Conservation (phyloP, 2,797 vertebrate genomes). For the Petrocephalus sullivani region DNA sequence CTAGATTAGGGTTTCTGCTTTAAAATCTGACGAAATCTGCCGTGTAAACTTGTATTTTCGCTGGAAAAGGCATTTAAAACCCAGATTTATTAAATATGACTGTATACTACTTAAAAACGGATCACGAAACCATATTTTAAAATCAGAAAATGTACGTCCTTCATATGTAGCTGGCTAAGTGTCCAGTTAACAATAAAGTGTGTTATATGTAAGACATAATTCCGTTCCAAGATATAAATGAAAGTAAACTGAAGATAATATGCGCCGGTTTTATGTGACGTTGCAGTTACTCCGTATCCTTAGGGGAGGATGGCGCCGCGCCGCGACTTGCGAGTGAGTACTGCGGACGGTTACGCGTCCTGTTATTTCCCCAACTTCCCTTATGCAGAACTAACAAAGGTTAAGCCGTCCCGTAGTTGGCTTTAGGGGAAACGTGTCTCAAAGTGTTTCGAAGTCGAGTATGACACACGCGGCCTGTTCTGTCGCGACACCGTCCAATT, state of each 20-base stretch:
- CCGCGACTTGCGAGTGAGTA: conserved; percentile 16
- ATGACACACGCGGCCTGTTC: not conserved
- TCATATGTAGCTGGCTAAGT: not conserved
- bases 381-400: not conserved
- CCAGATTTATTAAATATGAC: not conserved
- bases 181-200: not conserved
- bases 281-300: not conserved
- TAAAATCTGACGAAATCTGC: not conserved
- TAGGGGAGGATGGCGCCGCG: conserved; percentile 45
- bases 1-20: not conserved
- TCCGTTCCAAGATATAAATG: not conserved
- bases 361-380: not conserved
- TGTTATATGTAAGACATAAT: not conserved
- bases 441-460: not conserved
- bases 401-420: not conserved
- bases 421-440: not conserved
- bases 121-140: not conserved
- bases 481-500: not conserved
- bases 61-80: not conserved
- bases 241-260: not conserved
- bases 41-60: not conserved
- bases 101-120: not conserved
- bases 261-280: not conserved
- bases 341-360: not conserved
- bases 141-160: not conserved